These are phyloP conservation scores for Cyprinella venusta DNA, from an alignment of 2,797 vertebrate species.

Conservation along the genomic window DNA sequence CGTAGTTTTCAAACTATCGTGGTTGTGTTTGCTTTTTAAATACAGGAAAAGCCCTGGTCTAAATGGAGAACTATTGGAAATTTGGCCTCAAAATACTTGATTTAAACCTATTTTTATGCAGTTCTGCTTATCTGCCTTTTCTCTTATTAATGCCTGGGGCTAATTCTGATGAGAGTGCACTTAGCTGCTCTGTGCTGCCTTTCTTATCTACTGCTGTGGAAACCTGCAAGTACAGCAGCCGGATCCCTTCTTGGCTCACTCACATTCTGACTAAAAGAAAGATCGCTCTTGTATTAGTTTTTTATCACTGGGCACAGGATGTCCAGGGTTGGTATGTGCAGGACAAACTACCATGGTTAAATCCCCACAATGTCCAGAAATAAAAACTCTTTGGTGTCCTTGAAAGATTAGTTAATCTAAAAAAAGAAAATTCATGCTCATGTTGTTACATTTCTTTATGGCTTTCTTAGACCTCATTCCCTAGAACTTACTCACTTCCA, in stretches of 20 bases:
- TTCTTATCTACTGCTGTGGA: slow-evolving; percentile 55
- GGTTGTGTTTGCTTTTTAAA: slow-evolving; percentile 11
- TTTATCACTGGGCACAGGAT: slow-evolving; percentile 31
- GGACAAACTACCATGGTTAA: slow-evolving; percentile 20
- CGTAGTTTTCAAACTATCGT: background rate
- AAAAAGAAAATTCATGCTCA: background rate
- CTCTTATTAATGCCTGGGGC: slow-evolving; percentile 49
- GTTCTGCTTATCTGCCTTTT: slow-evolving; percentile 41
- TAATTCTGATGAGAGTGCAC: slow-evolving; percentile 60
- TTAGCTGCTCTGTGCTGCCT: slow-evolving; percentile 39
- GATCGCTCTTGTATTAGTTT: slow-evolving; percentile 14
- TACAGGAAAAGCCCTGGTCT: background rate
- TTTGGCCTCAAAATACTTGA: background rate
- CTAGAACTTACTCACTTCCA: background rate
- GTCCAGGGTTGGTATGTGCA: slow-evolving; percentile 22
- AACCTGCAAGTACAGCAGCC: slow-evolving; percentile 55
- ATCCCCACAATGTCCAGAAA: slow-evolving; percentile 28
- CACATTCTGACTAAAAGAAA: slow-evolving; percentile 28
- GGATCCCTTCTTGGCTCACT: slow-evolving; percentile 40
- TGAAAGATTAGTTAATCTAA: slow-evolving; percentile 10
- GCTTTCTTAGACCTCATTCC: background rate
- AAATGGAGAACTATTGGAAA: slow-evolving; percentile 13
- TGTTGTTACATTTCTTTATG: background rate
- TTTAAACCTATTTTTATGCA: slow-evolving; percentile 46
- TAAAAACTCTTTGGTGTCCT: background rate